phyloP scores from a whole-genome alignment of 2,888 invertebrate genomes.

The Drosophila mulleri region DNA sequence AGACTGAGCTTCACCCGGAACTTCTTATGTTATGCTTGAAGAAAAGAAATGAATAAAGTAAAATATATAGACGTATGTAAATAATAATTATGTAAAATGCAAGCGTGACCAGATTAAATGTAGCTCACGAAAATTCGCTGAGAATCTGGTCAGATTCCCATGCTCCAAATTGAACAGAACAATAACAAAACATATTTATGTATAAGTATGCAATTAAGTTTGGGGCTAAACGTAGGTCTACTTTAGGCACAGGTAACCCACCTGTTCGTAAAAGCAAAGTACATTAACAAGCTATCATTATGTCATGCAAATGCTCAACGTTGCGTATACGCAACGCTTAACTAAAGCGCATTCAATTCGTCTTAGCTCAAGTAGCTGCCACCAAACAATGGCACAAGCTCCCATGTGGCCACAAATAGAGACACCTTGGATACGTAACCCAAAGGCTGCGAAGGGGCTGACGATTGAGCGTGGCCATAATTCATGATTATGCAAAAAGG shows the following conservation, averaged over 20 bases:
- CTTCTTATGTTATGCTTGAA: not conserved
- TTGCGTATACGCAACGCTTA: slow-evolving; percentile 56
- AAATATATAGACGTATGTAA: not conserved
- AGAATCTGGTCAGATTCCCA: not conserved
- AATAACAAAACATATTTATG: not conserved
- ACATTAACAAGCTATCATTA: slow-evolving; percentile 10
- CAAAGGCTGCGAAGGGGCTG: slow-evolving; percentile 25
- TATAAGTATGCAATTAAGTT: not conserved
- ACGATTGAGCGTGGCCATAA: slow-evolving; percentile 70
- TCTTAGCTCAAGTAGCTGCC: not conserved
- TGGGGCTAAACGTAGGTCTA: too few species aligned
- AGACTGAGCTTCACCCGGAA: not conserved
- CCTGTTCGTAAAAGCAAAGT: not conserved
- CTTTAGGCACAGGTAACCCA: not conserved
- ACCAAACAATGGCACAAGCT: slow-evolving; percentile 41
- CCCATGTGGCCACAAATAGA: slow-evolving; percentile 16
- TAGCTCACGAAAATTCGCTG: not conserved
- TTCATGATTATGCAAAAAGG: slow-evolving; percentile 79
- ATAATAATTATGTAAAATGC: not conserved
- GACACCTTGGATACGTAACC: slow-evolving; percentile 27
- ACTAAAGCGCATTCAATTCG: slow-evolving; percentile 45
- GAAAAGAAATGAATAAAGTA: too few species aligned
- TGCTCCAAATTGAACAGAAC: not conserved
- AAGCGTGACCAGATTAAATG: not conserved
- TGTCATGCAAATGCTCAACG: slow-evolving; percentile 15